Base-by-base conservation (phyloP, 2,113 vertebrate genomes). In the Microtus oregoni region DNA sequence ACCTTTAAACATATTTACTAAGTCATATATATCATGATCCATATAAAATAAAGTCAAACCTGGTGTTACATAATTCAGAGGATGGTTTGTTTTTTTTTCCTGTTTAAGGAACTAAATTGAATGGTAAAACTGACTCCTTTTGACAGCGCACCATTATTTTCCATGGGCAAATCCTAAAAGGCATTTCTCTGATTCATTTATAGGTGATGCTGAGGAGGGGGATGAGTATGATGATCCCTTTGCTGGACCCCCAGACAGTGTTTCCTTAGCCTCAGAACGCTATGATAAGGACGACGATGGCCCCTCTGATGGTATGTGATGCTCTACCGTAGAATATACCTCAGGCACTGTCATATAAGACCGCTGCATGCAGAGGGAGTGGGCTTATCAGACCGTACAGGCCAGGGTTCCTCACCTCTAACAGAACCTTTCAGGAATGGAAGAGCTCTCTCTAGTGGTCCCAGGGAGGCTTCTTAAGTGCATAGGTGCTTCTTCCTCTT, bases 251-350 rank as follows among this genome's bases (percentile, higher is more conserved):
- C 98, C 98, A n/a, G 99, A 99, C 11, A 98, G 98, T 7, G 68
- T 97, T 73, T 99, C 99, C 0, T 88, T 99, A 97, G 98, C 99
- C 55, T 99, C 99, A 0, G 99, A 99, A 92, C 99, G 98, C 55
- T 98, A 89, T 0, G 99, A 99, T 98, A 99, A 99, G 96, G 99
- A 99, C 26, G 99, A 99, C 4, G 99, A 99, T 55, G 89, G 91
- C 1, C 96, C 97, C 11, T 98, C 98, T 78, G 99, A 99, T 95
- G 99, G 99, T 99, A 98, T 76, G 99, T 98, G 96, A n/a, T 87
- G 70, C 78, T 98, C 98, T 97, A 92, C 88, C 87, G 72, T 91
- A 79, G n/a, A 94, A 70, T 55, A 0, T 67, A 68, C 93, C 90
- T 91, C 90, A 96, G 73, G 86, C 89, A 50, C 88, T 97, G 97